These are phyloP conservation scores for Megaptera novaeangliae DNA, from an alignment of 2,113 vertebrate species.

Conservation along the genomic window DNA sequence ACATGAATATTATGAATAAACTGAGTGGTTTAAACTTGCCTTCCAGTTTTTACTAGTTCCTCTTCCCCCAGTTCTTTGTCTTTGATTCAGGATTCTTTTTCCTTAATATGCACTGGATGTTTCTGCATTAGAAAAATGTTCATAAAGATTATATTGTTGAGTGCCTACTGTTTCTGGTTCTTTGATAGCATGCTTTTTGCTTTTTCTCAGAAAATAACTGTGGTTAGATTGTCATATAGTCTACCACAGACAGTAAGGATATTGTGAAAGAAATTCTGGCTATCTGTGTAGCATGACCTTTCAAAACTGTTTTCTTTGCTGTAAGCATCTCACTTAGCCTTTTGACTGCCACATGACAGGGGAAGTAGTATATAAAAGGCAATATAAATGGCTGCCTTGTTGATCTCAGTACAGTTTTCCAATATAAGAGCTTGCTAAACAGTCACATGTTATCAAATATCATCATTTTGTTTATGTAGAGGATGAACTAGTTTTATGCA, in stretches of 20 bases:
- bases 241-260: conserved; percentile 68
- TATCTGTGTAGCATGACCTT: conserved; percentile 69
- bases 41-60: neutral
- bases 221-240: conserved; percentile 70
- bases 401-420: conserved; percentile 6
- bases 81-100: conserved; percentile 55
- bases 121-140: conserved; percentile 69
- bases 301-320: conserved; percentile 69
- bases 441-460: neutral
- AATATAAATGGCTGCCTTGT: conserved; percentile 38
- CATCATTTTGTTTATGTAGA: conserved; percentile 5
- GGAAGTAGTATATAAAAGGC: conserved; percentile 63
- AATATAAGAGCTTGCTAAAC: neutral
- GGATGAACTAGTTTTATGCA: neutral
- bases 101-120: conserved; percentile 65
- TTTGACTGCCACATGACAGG: conserved; percentile 74
- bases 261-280: conserved; percentile 70
- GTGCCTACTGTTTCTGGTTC: conserved; percentile 55
- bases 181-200: conserved; percentile 57
- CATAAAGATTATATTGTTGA: conserved; percentile 70
- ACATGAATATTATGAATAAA: neutral
- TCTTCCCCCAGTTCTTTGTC: conserved; percentile 47
- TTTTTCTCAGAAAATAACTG: conserved; percentile 73
- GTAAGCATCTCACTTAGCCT: conserved; percentile 49
- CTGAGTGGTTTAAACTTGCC: conserved; percentile 10